Conservation (phyloP, 92 coral and sea anemone species). For the Micromussa lordhowensis region DNA sequence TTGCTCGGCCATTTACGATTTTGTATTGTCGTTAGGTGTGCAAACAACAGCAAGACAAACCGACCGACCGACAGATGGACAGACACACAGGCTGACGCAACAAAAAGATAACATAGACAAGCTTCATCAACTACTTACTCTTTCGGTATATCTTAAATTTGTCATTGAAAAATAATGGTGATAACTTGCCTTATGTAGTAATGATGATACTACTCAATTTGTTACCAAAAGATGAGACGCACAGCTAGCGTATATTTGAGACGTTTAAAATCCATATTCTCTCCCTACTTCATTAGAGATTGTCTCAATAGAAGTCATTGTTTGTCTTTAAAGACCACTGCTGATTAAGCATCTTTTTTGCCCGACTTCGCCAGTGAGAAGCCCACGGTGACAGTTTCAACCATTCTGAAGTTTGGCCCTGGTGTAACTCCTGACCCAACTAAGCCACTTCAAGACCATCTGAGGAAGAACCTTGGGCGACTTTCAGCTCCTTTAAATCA, state of each 20-base stretch:
- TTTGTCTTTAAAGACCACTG: background rate
- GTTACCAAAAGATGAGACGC: background rate
- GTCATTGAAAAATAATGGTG: background rate
- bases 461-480: slow-evolving; percentile 71
- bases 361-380: background rate
- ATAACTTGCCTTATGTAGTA: background rate
- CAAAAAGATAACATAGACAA: background rate
- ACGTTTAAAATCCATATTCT: background rate
- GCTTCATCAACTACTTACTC: background rate
- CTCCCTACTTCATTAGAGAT: no score
- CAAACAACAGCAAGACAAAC: background rate
- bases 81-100: background rate
- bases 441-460: slow-evolving; percentile 70
- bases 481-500: slow-evolving; percentile 79
- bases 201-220: background rate
- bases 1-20: background rate
- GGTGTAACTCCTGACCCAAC: slow-evolving; percentile 85
- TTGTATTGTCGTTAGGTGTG: background rate
- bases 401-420: slow-evolving; percentile 81
- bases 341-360: background rate
- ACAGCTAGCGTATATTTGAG: background rate
- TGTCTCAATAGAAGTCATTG: background rate
- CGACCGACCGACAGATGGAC: background rate
- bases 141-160: background rate
- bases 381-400: slow-evolving; percentile 42